Evolutionary conservation across 2,888 invertebrate genomes (phyloP).

Genomic region (Chironomus tentans): DNA sequence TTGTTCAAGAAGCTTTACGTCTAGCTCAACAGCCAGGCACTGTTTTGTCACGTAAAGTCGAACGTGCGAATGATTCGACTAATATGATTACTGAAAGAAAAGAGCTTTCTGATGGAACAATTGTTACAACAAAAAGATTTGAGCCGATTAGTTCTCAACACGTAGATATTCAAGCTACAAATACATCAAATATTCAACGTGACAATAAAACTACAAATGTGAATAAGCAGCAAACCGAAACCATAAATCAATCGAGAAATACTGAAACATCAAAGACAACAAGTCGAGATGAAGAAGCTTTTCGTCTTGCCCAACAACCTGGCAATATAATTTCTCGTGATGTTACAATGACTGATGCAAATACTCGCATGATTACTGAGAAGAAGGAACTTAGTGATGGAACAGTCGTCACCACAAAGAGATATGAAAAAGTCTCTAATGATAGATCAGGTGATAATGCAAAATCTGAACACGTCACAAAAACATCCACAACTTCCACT

Average conservation of each 20-base stretch:
- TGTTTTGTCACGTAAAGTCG: constrained; percentile 49
- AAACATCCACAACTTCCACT: background rate
- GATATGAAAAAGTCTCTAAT: constrained; percentile 47
- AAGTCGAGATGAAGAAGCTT: constrained; percentile 32
- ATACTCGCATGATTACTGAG: constrained; percentile 58
- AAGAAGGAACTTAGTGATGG: constrained; percentile 58
- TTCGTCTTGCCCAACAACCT: constrained; percentile 38
- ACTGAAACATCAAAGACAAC: constrained; percentile 10
- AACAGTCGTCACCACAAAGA: constrained; percentile 57
- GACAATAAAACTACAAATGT: background rate
- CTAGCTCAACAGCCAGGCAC: constrained; percentile 42
- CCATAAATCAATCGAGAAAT: background rate
- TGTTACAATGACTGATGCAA: constrained; percentile 54
- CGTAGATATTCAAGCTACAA: constrained; percentile 19
- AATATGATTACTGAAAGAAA: constrained; percentile 58
- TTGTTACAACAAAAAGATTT: constrained; percentile 57
- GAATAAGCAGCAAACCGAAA: background rate
- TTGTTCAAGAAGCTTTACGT: constrained; percentile 35
- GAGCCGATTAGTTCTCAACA: constrained; percentile 44
- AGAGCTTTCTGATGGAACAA: constrained; percentile 55
- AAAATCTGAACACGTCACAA: background rate
- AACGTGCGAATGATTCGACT: constrained; percentile 56
- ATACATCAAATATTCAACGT: constrained; percentile 29
- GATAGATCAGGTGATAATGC: background rate
- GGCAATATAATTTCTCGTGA: constrained; percentile 50